Evolutionary conservation across 64 coral and sea anemone species (phyloP), one percentile per base, ranked within the genome.

Genomic region (Montipora capricornis): DNA sequence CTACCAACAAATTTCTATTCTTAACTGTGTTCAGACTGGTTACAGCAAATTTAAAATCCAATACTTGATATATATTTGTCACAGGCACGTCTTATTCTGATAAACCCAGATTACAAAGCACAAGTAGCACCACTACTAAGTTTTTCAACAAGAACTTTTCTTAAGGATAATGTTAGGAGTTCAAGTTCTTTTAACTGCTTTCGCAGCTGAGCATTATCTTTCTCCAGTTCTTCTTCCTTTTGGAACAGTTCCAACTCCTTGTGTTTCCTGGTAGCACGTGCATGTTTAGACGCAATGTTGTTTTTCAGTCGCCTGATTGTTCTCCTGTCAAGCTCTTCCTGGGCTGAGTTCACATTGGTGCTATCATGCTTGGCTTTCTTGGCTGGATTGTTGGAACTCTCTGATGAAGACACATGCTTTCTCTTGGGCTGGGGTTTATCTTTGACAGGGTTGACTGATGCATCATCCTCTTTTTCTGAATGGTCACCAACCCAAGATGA

Each of bases 231-330:
- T 46, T 88, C 90, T 73, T 98, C 96, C 64, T 91, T 68, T 57
- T 95, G 80, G 88, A 91, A 98, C 49, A 98, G 74, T 11, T 95
- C 94, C 52, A 93, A 74, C 16, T 98, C 90, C 24, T 73, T 89
- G 6, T 79, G 81, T 64, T 93, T 98, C 46, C 97, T 89, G 20
- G 78, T 76, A 74, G 97, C 97, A 79, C 97, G 80, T 16, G 90
- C 91, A 83, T 89, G 80, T 24, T 87, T 93, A 0, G 97, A 99
- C 5, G 97, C 97, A 89, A 87, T 87, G 84, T 99, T 99, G 88
- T 99, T 99, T 66, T 99, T 99, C 69, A 99, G 77, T 75, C 98
- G 76, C 53, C 98, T 88, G 67, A 89, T 73, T 47, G 75, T 88
- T 78, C 79, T 66, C 75, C 90, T 99, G 77, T 94, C 97, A 92